Percentiles rank a stretch among this genome's conserved stretches.
Evolutionary conservation across 2,888 invertebrate species (phyloP).

Genomic region (Temnothorax rugatulus): DNA sequence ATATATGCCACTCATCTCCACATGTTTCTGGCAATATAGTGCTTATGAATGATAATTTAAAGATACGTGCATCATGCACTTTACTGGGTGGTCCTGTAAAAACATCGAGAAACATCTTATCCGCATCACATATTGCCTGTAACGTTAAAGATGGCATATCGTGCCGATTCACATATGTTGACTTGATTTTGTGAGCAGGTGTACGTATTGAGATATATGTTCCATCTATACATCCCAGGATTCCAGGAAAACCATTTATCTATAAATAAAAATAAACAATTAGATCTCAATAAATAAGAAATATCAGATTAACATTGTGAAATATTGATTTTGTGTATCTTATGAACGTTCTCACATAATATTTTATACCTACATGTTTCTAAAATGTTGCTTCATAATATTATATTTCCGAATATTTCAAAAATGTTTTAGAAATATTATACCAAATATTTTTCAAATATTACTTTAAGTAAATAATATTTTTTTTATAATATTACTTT

Average conservation of each 20-base stretch:
- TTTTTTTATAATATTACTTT: too few species aligned
- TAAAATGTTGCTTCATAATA: too few species aligned
- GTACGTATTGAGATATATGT: slow-evolving; percentile 21
- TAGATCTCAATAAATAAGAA: too few species aligned
- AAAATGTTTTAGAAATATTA: too few species aligned
- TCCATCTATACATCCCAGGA: slow-evolving; percentile 18
- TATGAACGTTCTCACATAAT: too few species aligned
- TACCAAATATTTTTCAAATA: too few species aligned
- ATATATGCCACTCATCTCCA: not conserved
- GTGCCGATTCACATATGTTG: slow-evolving; percentile 13
- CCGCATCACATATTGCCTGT: slow-evolving; percentile 23
- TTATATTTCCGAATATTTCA: too few species aligned
- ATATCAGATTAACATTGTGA: too few species aligned
- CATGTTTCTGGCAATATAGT: not conserved
- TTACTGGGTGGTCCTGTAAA: slow-evolving; percentile 3
- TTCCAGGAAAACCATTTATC: slow-evolving; percentile 9
- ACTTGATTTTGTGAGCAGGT: slow-evolving; percentile 22
- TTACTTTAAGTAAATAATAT: too few species aligned
- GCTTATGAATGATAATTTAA: slow-evolving; percentile 17
- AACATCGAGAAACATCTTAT: slow-evolving; percentile 2
- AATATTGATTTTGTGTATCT: too few species aligned
- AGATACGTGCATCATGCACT: slow-evolving; percentile 6
- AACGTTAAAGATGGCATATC: slow-evolving; percentile 12
- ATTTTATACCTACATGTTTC: too few species aligned
- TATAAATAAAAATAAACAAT: not conserved